Base-by-base conservation (phyloP, 2,888 invertebrate genomes). In the Dromius quadrimaculatus region DNA sequence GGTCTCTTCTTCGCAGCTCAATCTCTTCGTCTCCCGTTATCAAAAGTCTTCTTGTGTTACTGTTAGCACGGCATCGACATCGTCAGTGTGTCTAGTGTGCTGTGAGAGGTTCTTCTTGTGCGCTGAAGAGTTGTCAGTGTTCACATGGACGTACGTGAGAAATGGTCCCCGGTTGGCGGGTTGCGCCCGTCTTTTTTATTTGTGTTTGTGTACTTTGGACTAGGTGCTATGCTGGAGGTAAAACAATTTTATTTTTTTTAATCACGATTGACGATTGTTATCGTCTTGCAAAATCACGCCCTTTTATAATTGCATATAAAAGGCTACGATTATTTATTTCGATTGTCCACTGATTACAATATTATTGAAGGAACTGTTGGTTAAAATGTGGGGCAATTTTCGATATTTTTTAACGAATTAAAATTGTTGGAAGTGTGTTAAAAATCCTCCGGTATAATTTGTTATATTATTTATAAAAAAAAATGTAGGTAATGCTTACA, bases 111-210 rank as follows among this genome's bases (percentile, higher is more conserved):
- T 19, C 4, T 22, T 22, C 11, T 20, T 32, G 63, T 43, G 22
- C 13, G 20, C 2, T 61, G 11, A 8, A 2, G 15, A 2, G 50
- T 28, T 4, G 22, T 22, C 62, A 34, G 65, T 65, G 36, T 36
- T 65, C 65, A 28, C 50, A 65, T 65, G 65, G 65, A 65, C 65
- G 19, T 54, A 20, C 45, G 17, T 15, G 36, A 22, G 50, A 43
- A 15, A 65, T 65, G 65, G 65, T 50, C 50, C 50, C 45, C 50
- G 54, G 36, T 23, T 65, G 65, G 65, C 65, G 54, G 11, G 2
- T 59, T 9, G 34, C 36, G 38, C 6, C 50, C 50, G 28, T 54
- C 50, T 8, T 28, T 3, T 8, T 28, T 3, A 19, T 11, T 61
- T 19, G 36, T 36, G 32, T 11, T 61, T 19, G 36, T 36, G 36